Evolutionary conservation across 1,140 invertebrate genomes (phyloP), one percentile per base, ranked within the genome.

Genomic region (Formica exsecta): DNA sequence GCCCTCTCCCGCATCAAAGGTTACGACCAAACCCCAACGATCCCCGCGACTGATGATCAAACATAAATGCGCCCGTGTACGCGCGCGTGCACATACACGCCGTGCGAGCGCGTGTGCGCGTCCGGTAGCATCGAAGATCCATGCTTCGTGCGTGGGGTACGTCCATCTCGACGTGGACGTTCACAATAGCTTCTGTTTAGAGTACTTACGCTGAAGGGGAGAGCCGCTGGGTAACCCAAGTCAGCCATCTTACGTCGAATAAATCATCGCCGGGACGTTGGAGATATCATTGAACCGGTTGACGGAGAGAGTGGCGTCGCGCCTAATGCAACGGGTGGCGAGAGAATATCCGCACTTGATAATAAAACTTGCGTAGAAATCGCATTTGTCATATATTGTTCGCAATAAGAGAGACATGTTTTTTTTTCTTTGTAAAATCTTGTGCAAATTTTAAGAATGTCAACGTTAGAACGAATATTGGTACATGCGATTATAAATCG

Each of bases 161-260:
- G 94, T 94, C 88, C 94, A 91, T 94, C 93, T 94, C 91, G 44
- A 65, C 89, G 91, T 87, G 92, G 91, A 93, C 92, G 92, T 92
- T 94, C 92, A 95, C 94, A 95, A 95, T 94, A 94, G 94, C 94
- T 95, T 94, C 94, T 94, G 94, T 95, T 95, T 95, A 94, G 93
- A 94, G 93, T 93, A 94, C 91, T 93, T 93, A 94, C 89, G 91
- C 92, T 88, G 83, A 90, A 74, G 71, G 79, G 71, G 85, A 86
- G 88, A 86, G 88, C 90, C 91, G 87, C 91, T 73, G 87, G 84
- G 93, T 95, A 95, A 95, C 92, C 92, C 93, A 94, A 95, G 94
- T 93, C 93, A 89, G 91, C 92, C 94, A 94, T 95, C 93, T 94
- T 94, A 93, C 90, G 93, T 93, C 93, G 92, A 94, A 95, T 95